These are phyloP conservation scores for Cosmorhoe ocellata DNA, from an alignment of 2,888 invertebrate genomes.

Conservation along the genomic window DNA sequence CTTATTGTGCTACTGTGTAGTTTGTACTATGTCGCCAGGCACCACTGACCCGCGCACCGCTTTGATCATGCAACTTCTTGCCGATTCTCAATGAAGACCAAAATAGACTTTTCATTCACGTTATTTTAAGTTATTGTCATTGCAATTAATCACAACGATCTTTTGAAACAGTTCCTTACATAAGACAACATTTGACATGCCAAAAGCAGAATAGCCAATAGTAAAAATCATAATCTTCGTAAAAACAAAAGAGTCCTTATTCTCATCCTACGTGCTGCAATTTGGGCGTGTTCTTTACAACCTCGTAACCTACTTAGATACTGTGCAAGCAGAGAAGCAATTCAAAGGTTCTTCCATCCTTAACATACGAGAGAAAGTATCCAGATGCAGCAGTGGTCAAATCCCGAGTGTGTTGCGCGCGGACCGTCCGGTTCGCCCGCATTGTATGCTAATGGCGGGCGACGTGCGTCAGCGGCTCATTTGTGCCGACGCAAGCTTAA, in stretches of 20 bases:
- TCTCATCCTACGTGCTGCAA: too few relatives aligned
- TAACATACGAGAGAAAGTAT: too few relatives aligned
- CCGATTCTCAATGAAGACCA: conserved; percentile 14
- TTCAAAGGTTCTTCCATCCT: too few relatives aligned
- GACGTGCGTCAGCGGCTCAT: conserved; percentile 31
- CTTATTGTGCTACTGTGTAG: not conserved
- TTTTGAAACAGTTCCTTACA: conserved; percentile 13
- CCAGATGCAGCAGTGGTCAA: too few relatives aligned
- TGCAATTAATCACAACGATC: conserved; percentile 13
- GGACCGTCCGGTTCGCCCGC: conserved; percentile 30
- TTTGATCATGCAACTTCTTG: conserved; percentile 12
- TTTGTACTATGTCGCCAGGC: not conserved
- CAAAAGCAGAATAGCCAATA: too few relatives aligned
- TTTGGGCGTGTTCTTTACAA: too few relatives aligned
- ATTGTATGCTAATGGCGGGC: conserved; percentile 56
- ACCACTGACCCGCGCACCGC: conserved; percentile 13
- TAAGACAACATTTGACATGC: too few relatives aligned
- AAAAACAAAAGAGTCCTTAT: too few relatives aligned
- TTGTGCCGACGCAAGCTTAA: conserved; percentile 7
- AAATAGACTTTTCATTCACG: conserved; percentile 8
- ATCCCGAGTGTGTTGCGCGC: too few relatives aligned
- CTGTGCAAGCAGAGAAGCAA: too few relatives aligned
- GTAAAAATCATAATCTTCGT: too few relatives aligned
- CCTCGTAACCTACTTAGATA: too few relatives aligned
- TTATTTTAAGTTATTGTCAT: conserved; percentile 13